Evolutionary conservation across 2,113 vertebrate genomes (phyloP), one percentile per base, ranked within the genome.

Genomic region (Scortum barcoo): DNA sequence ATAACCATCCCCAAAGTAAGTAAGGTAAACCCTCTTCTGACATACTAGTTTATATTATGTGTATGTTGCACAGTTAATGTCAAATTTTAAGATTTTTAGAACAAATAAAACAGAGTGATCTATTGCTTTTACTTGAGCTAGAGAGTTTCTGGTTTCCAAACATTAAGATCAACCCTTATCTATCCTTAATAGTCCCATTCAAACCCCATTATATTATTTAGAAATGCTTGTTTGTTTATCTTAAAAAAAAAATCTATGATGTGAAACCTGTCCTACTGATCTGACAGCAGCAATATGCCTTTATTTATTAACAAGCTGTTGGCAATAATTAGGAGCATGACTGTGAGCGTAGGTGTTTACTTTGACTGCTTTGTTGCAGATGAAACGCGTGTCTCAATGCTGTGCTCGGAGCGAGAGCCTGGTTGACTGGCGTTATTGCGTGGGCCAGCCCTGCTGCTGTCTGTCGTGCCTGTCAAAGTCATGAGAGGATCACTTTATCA

Each of bases 401-500:
- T 81, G 65, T 83, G 88, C 81, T 90, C 74, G 71, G 81, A 83
- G 60, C 28, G n/a, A 85, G 70, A 82, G 89, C 53, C 90, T 4
- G 95, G 93, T 92, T 96, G 94, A 89, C 94, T 85, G 95, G 95
- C 95, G 95, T 97, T 97, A 97, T 98, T 99, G 96, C 95, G 95
- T 94, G 94, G 93, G 95, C 95, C 93, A 82, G 86, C 83, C 83
- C 87, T 78, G 91, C 92, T 78, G 95, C 95, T 95, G 96, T 97
- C 97, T 96, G 94, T 95, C 95, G 94, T 93, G 95, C 96, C 96
- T 95, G 96, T 95, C 96, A 93, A 92, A 94, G 86, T 95, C 94
- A 95, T 91, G 91, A 94, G 93, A 95, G 95, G 93, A 96, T 96
- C 97, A 97, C 98, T 99, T 99, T 98, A 99, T 99, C 98, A 98